A percentile compares a stretch with the other conserved stretches of the same genome.
Conservation (phyloP, 2,113 vertebrate species). For the Otis tarda region DNA sequence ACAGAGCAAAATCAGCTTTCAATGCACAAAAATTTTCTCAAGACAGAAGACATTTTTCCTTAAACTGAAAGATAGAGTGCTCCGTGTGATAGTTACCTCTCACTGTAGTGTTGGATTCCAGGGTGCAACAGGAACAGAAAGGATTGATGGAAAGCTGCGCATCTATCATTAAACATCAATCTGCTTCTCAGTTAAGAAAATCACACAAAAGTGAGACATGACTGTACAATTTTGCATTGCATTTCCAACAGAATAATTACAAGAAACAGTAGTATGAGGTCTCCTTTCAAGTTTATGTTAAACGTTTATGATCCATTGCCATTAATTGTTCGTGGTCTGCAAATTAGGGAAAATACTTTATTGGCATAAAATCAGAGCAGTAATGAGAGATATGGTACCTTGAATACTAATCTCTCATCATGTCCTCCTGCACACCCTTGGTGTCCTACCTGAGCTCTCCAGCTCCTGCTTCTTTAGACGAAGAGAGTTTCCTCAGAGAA, state of each 20-base stretch:
- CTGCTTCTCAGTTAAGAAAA: neutral
- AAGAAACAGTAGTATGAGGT: neutral
- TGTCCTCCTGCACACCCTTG: neutral
- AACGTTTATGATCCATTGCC: neutral
- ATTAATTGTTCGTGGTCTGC: neutral
- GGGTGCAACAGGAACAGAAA: neutral
- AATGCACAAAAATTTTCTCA: neutral
- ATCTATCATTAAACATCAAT: neutral
- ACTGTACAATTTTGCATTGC: neutral
- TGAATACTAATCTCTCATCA: neutral
- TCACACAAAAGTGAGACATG: neutral
- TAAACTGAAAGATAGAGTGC: neutral
- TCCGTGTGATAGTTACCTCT: neutral
- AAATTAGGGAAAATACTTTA: neutral
- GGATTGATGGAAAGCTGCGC: neutral
- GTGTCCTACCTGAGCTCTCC: neutral
- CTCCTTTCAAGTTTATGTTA: neutral
- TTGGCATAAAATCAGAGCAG: neutral
- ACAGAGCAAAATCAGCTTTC: neutral
- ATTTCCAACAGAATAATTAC: neutral
- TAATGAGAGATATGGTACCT: neutral
- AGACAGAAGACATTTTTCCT: neutral
- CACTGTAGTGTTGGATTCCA: neutral
- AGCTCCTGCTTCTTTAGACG: neutral
- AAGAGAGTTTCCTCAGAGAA: neutral